Conservation (phyloP, 2,888 invertebrate genomes). For the Acanthosoma haemorrhoidale region DNA sequence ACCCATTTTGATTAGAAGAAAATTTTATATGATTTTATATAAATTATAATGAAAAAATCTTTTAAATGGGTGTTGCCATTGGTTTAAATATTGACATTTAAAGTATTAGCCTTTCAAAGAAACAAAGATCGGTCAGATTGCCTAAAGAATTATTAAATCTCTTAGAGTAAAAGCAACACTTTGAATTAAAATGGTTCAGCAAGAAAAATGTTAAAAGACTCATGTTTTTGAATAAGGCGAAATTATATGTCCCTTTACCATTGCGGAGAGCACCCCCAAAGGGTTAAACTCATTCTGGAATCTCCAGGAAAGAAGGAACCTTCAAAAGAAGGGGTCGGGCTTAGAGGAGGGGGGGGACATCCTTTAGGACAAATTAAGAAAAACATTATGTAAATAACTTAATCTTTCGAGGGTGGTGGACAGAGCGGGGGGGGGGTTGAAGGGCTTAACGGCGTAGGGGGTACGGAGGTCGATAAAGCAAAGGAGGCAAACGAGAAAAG, state of each 20-base stretch:
- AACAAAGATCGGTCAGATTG: too few relatives aligned
- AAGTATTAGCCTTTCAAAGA: too few relatives aligned
- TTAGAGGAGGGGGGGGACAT: neutral
- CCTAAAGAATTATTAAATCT: too few relatives aligned
- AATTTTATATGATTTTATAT: too few relatives aligned
- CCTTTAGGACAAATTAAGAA: conserved; percentile 14
- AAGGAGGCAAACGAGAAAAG: conserved; percentile 12
- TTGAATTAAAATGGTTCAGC: neutral
- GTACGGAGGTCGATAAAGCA: conserved; percentile 5
- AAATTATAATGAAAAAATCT: neutral
- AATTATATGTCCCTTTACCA: neutral
- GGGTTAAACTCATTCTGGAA: conserved; percentile 11
- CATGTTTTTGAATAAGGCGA: conserved; percentile 5
- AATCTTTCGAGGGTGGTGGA: neutral
- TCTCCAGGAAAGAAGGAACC: neutral
- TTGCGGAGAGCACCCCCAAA: neutral
- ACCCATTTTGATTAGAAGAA: too few relatives aligned
- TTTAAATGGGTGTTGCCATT: neutral
- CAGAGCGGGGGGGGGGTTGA: neutral
- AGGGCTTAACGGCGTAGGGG: neutral
- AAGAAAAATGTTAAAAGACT: neutral
- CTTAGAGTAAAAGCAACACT: too few relatives aligned
- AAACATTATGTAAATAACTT: conserved; percentile 12
- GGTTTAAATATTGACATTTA: too few relatives aligned
- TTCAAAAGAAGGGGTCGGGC: neutral